phyloP scores from a whole-genome alignment of 1,140 invertebrate species.

The Eumaeus atala region DNA sequence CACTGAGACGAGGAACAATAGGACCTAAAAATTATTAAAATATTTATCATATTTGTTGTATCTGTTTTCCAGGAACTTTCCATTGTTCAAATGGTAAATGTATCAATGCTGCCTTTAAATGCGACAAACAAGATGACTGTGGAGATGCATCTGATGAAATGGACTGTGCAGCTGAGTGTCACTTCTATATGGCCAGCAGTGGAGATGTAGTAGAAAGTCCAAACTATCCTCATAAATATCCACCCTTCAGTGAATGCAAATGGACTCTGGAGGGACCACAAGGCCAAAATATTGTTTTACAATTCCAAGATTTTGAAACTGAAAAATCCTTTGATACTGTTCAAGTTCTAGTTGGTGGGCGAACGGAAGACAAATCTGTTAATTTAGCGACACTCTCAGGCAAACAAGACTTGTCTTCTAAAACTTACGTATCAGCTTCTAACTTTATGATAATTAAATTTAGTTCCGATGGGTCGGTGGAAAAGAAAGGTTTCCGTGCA shows the following conservation, averaged over 20 bases:
- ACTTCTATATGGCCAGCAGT: constrained; percentile 93
- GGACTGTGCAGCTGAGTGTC: constrained; percentile 90
- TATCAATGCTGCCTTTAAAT: constrained; percentile 91
- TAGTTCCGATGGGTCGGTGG: constrained; percentile 93
- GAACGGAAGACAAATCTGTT: constrained; percentile 94
- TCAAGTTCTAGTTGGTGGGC: constrained; percentile 94
- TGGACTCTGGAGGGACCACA: constrained; percentile 98
- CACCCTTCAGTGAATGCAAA: constrained; percentile 92
- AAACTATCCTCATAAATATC: constrained; percentile 95
- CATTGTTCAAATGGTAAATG: constrained; percentile 95
- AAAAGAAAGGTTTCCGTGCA: constrained; percentile 94
- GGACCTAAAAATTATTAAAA: too few species aligned
- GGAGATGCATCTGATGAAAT: constrained; percentile 94
- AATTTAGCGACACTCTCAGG: constrained; percentile 94
- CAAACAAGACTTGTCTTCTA: constrained; percentile 86
- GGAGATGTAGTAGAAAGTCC: constrained; percentile 96
- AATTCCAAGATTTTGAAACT: constrained; percentile 98
- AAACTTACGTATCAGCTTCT: constrained; percentile 93
- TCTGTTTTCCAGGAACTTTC: constrained; percentile 79
- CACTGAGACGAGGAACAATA: too few species aligned
- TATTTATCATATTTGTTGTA: not conserved
- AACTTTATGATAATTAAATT: constrained; percentile 99
- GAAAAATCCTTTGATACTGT: constrained; percentile 97
- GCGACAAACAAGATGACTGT: constrained; percentile 95
- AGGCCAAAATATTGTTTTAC: constrained; percentile 92